A percentile compares a stretch with the other conserved stretches of the same genome.
Conservation (phyloP, 2,113 vertebrate genomes). For the Oceanodroma tethys region DNA sequence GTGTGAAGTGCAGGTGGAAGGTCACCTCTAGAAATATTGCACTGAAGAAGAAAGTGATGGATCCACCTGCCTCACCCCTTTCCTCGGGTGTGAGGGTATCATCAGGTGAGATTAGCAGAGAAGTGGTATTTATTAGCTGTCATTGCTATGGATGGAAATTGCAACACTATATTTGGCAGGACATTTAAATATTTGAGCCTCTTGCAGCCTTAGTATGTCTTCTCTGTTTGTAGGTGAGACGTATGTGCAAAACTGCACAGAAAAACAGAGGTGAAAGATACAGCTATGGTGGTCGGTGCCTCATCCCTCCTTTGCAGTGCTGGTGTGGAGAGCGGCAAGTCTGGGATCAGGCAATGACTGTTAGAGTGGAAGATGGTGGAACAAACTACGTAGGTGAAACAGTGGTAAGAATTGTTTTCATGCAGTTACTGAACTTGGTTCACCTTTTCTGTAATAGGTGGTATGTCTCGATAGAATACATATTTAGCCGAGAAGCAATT, state of each 20-base stretch:
- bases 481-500: background rate
- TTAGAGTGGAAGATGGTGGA: background rate
- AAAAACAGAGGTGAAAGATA: background rate
- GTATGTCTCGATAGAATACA: background rate
- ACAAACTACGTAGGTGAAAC: background rate
- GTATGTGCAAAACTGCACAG: background rate
- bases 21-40: background rate
- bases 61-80: background rate
- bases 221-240: background rate
- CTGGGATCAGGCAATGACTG: background rate
- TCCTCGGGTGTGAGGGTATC: background rate
- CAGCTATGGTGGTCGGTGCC: background rate
- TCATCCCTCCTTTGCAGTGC: background rate
- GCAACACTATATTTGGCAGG: background rate
- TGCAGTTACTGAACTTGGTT: background rate
- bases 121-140: background rate
- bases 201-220: background rate
- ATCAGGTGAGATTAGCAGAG: background rate
- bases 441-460: background rate
- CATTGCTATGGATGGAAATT: background rate
- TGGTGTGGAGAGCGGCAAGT: background rate
- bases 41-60: background rate
- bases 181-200: background rate
- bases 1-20: background rate
- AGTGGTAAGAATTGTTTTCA: background rate